Conservation (phyloP, 2,113 vertebrate species). For the Alaudala cheleensis region DNA sequence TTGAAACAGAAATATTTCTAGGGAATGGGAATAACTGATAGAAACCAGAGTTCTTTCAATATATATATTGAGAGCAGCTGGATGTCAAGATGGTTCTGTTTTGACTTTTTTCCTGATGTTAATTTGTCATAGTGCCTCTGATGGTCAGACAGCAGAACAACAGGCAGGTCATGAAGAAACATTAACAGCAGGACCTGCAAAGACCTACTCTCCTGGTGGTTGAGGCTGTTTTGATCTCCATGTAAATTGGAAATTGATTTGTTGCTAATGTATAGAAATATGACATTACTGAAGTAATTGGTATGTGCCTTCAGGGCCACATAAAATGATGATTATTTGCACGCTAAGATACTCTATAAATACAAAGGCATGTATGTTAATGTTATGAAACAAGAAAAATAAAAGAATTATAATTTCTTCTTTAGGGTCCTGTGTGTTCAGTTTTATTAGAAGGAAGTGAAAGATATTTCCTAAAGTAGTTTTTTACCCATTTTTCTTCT, state of each 20-base stretch:
- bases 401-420: neutral
- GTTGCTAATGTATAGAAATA: neutral
- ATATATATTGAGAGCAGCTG: neutral
- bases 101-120: neutral
- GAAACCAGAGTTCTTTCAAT: neutral
- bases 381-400: neutral
- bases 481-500: neutral
- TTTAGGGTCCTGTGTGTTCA: rapidly evolving
- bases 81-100: neutral
- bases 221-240: neutral
- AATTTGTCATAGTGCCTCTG: neutral
- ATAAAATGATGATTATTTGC: neutral
- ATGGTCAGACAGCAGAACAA: neutral
- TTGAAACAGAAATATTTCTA: neutral
- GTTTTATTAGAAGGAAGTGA: neutral
- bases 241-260: neutral
- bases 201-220: neutral
- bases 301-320: neutral
- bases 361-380: neutral
- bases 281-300: neutral
- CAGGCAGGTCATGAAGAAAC: neutral
- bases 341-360: neutral
- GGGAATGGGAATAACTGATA: neutral
- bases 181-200: neutral
- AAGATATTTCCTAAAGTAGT: neutral